A percentile compares a stretch with the other conserved stretches of the same genome.
phyloP scores from a whole-genome alignment of 2,113 vertebrate genomes.

The Cercopithecus mona region DNA sequence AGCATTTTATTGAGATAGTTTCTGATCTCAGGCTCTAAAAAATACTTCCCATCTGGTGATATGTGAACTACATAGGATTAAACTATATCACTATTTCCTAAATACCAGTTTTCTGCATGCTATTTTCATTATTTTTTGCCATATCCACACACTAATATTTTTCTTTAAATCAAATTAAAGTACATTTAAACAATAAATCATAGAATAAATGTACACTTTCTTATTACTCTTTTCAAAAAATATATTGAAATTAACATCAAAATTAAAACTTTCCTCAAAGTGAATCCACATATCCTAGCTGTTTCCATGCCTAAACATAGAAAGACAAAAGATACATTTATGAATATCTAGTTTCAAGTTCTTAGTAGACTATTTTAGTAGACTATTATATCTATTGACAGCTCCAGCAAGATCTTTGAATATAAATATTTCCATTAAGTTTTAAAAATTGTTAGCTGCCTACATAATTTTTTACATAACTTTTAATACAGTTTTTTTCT shows the following conservation, averaged over 20 bases:
- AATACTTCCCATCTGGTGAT: not conserved
- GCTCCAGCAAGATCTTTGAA: not conserved
- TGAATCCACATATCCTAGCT: not conserved
- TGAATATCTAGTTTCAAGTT: not conserved
- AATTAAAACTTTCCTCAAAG: not conserved
- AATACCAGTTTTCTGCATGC: not conserved
- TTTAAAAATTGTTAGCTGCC: not conserved
- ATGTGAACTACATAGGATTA: not conserved
- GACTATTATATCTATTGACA: not conserved
- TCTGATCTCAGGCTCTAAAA: not conserved
- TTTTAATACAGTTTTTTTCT: not conserved
- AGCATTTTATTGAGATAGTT: constrained; percentile 33
- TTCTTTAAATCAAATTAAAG: constrained; percentile 37
- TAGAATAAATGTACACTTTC: not conserved
- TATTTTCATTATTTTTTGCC: not conserved
- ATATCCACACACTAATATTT: not conserved
- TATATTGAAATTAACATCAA: constrained; percentile 22
- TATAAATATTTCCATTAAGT: not conserved
- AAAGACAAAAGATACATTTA: not conserved
- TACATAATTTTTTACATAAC: not conserved
- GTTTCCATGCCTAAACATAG: not conserved
- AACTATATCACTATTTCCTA: not conserved
- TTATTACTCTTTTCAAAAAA: not conserved
- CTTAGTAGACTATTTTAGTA: not conserved
- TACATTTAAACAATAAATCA: not conserved